Evolutionary conservation across 2,888 invertebrate genomes (phyloP), one percentile per base, ranked within the genome.

Genomic region (Drepanosiphum platanoidis): DNA sequence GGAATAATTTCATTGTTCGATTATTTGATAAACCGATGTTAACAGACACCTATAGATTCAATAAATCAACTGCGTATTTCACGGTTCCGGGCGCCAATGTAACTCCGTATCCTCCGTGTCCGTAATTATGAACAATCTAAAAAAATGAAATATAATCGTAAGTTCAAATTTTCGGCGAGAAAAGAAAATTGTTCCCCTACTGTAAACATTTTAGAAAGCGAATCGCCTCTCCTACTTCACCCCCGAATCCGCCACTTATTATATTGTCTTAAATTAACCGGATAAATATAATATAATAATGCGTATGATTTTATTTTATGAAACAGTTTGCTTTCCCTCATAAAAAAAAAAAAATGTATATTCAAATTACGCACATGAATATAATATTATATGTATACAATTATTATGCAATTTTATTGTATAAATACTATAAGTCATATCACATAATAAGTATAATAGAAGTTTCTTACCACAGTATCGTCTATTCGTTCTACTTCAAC

Each of bases 51-150:
- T 52, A 52, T 52, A 18, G 11, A 8, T 27, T n/a, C 30, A 86
- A 93, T 30, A 95, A 90, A 80, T 92, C 89, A 0, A 95, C 93
- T 0, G 96, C 96, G 88, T 96, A 92, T 86, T 93, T 91, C 0
- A 95, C 93, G 0, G 97, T 96, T 13, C 97, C 97, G 42, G 97
- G 97, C 8, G 96, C 95, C 61, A 96, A 93, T 86, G 95, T 95
- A 0, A 98, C 94, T 0, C 98, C 98, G 89, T 97, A 97, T 0
- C 97, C 97, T 0, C 97, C 97, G 89, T 98, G 98, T 0, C 98
- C 98, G 89, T 98, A 98, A 90, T 97, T 96, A 89, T 98, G 98
- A 9, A 98, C 94, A 52, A 97, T 91, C 91, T 93, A 92, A 0
- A 91, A 87, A 87, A 89, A 71, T 8, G 34, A 42, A 34, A 18